phyloP scores from a whole-genome alignment of 2,888 invertebrate species.

The Eristalis arbustorum region DNA sequence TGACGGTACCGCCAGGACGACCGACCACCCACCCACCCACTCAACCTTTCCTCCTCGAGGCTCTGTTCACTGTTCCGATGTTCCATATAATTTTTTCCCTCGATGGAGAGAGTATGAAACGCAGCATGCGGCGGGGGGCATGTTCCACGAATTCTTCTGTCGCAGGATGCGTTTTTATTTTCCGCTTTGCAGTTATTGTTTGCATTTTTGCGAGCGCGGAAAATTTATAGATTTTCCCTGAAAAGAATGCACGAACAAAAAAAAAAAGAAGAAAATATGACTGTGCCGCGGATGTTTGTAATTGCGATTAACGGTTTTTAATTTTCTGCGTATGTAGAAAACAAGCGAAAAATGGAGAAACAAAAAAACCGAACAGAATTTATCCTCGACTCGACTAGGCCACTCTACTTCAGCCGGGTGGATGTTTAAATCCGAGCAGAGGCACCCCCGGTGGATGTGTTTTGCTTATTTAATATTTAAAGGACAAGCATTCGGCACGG shows the following conservation, averaged over 20 bases:
- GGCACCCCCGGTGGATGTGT: not conserved
- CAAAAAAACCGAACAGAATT: not conserved
- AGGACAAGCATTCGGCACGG: not conserved
- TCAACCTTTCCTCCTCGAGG: not conserved
- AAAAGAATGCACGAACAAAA: not conserved
- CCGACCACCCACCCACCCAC: not conserved
- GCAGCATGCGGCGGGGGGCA: not conserved
- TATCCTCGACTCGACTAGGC: not conserved
- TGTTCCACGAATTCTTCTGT: slow-evolving; percentile 4
- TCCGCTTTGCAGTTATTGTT: slow-evolving; percentile 34
- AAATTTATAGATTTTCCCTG: slow-evolving; percentile 39
- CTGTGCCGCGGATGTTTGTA: slow-evolving; percentile 60
- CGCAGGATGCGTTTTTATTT: slow-evolving; percentile 30
- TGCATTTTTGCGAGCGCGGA: slow-evolving; percentile 35
- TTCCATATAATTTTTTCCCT: not conserved
- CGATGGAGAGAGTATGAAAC: not conserved
- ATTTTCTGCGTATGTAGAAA: slow-evolving; percentile 53
- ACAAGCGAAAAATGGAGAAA: not conserved
- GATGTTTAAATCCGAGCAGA: not conserved
- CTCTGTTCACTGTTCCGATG: not conserved
- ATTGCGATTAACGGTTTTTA: slow-evolving; percentile 69
- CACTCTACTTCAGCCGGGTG: not conserved
- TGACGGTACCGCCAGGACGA: slow-evolving; percentile 32
- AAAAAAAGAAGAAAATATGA: not conserved
- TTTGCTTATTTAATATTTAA: not conserved